Percentiles rank a stretch among this genome's conserved stretches.
Conservation (phyloP, 2,797 vertebrate genomes). For the Rhinichthys osculus region DNA sequence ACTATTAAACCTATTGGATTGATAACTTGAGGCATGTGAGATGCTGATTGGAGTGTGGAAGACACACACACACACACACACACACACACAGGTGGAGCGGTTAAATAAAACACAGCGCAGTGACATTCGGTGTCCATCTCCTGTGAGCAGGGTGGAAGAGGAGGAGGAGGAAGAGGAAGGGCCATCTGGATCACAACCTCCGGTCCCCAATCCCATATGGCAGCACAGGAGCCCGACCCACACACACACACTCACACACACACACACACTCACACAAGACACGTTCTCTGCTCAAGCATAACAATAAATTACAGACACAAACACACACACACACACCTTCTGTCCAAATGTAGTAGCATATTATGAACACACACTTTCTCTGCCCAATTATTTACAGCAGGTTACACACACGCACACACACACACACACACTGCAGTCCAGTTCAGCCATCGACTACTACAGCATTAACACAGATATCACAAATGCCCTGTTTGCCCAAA, state of each 20-base stretch:
- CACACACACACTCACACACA: conserved; percentile 39
- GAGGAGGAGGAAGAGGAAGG: conserved; percentile 28
- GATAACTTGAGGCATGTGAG: background rate
- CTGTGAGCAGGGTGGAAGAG: conserved; percentile 22
- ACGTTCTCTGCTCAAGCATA: conserved; percentile 17
- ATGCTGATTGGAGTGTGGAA: background rate
- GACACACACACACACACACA: conserved; percentile 36
- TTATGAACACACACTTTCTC: conserved; percentile 6
- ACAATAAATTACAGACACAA: conserved; percentile 15
- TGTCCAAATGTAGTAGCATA: conserved; percentile 8
- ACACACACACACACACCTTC: conserved; percentile 31
- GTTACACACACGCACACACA: background rate
- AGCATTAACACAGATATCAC: background rate
- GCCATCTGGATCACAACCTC: conserved; percentile 65
- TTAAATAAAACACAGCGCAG: background rate
- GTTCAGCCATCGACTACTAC: background rate
- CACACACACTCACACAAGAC: background rate
- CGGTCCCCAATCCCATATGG: conserved; percentile 59
- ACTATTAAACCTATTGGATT: background rate
- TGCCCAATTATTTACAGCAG: background rate
- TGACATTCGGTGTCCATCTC: conserved; percentile 37
- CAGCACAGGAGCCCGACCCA: conserved; percentile 58
- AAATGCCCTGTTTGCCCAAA: background rate
- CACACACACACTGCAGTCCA: background rate
- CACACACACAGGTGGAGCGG: conserved; percentile 32